Evolutionary conservation across 2,797 vertebrate species (phyloP).

Genomic region (Tiaroga cobitis): DNA sequence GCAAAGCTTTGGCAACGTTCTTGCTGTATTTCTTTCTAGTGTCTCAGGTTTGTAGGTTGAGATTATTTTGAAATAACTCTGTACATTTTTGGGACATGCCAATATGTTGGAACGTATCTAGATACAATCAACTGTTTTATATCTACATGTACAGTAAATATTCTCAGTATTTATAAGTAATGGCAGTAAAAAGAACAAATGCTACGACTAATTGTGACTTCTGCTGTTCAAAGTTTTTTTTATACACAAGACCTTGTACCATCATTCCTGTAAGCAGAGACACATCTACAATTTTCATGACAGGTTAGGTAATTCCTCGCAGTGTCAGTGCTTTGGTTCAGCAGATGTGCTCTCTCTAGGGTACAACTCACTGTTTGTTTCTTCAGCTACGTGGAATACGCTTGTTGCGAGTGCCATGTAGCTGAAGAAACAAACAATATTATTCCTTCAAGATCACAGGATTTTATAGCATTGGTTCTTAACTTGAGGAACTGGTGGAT

Average conservation of each 20-base stretch:
- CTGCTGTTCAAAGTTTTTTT: conserved; percentile 58
- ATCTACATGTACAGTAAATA: conserved; percentile 87
- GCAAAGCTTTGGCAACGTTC: conserved; percentile 76
- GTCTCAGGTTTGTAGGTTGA: conserved; percentile 82
- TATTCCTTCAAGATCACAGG: background rate
- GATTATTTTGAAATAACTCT: conserved; percentile 76
- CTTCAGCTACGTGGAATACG: background rate
- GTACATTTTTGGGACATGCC: conserved; percentile 80
- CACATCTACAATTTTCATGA: conserved; percentile 20
- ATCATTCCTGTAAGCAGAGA: background rate
- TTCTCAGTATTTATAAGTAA: conserved; percentile 91
- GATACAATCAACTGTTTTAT: conserved; percentile 85
- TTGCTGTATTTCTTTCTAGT: conserved; percentile 82
- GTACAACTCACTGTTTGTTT: background rate
- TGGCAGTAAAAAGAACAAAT: conserved; percentile 83
- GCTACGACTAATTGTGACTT: conserved; percentile 54
- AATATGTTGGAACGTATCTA: conserved; percentile 76
- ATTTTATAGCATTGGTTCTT: background rate
- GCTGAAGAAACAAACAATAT: too few relatives aligned
- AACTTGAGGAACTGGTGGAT: background rate
- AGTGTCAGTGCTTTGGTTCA: conserved; percentile 12
- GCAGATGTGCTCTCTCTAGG: conserved; percentile 8
- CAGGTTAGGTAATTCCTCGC: background rate
- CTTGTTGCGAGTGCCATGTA: background rate
- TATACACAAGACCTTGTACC: background rate